Evolutionary conservation across 2,888 invertebrate genomes (phyloP).

Genomic region (Apotomis betuletana): DNA sequence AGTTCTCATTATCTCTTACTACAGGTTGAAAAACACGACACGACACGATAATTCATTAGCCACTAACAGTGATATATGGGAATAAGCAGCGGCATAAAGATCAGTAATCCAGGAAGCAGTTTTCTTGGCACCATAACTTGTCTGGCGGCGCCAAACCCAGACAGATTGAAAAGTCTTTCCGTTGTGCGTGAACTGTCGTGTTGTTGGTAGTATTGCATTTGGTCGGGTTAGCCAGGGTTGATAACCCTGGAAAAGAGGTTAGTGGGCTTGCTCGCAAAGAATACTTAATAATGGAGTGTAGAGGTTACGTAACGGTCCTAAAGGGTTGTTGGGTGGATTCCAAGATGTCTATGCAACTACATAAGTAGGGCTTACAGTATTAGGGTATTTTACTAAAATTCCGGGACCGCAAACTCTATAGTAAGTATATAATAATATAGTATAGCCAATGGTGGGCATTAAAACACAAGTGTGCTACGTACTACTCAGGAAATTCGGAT

Average conservation of each 20-base stretch:
- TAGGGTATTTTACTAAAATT: too few relatives aligned
- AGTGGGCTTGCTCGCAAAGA: conserved; percentile 33
- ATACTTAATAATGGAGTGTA: conserved; percentile 5
- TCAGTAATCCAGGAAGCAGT: conserved; percentile 26
- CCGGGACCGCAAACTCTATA: too few relatives aligned
- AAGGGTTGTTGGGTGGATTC: too few relatives aligned
- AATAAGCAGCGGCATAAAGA: conserved; percentile 21
- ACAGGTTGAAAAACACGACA: too few relatives aligned
- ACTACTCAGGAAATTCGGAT: too few relatives aligned
- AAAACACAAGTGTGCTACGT: too few relatives aligned
- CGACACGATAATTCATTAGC: not conserved
- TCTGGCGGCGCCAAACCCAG: conserved; percentile 15
- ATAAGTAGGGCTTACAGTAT: too few relatives aligned
- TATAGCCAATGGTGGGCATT: too few relatives aligned
- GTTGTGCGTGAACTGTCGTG: not conserved
- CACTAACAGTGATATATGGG: not conserved
- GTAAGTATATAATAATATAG: too few relatives aligned
- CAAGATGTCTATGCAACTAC: too few relatives aligned
- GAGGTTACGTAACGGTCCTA: conserved; percentile 1
- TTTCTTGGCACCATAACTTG: conserved; percentile 32
- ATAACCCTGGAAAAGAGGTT: conserved; percentile 37
- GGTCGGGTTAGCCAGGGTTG: conserved; percentile 26
- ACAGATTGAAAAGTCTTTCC: not conserved
- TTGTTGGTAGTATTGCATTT: conserved; percentile 10
- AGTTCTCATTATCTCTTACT: too few relatives aligned